Evolutionary conservation across 2,113 vertebrate genomes (phyloP).

Genomic region (Sceloporus tristichus): DNA sequence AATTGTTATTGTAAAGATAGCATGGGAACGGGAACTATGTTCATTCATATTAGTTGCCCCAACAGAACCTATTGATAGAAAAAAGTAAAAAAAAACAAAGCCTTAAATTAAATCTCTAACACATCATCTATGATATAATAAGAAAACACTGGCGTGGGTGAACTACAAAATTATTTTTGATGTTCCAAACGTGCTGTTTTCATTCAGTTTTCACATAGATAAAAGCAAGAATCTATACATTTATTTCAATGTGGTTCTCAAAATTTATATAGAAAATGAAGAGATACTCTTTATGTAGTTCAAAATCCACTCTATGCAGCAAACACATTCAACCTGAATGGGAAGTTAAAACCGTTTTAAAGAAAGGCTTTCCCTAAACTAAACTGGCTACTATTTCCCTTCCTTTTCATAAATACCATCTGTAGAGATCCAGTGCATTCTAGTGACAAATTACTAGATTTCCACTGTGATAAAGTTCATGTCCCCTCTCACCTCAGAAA

Average conservation of each 20-base stretch:
- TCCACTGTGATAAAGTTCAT: neutral
- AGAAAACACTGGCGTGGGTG: neutral
- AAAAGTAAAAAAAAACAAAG: slow-evolving; percentile 8
- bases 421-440: neutral
- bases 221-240: neutral
- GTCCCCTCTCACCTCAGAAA: neutral
- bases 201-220: neutral
- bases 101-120: neutral
- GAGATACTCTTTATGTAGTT: neutral
- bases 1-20: slow-evolving; percentile 98
- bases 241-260: neutral
- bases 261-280: neutral
- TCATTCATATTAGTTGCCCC: slow-evolving; percentile 99
- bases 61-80: slow-evolving; percentile 86
- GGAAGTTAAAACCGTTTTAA: neutral
- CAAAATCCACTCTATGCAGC: neutral
- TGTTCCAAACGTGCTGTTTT: neutral
- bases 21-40: slow-evolving; percentile 97
- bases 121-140: neutral
- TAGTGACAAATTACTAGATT: neutral
- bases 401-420: neutral
- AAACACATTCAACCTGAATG: neutral
- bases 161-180: neutral
- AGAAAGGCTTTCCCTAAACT: neutral
- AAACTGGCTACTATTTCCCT: neutral